Evolutionary conservation across 2,113 vertebrate species (phyloP).

Genomic region (Sula dactylatra): DNA sequence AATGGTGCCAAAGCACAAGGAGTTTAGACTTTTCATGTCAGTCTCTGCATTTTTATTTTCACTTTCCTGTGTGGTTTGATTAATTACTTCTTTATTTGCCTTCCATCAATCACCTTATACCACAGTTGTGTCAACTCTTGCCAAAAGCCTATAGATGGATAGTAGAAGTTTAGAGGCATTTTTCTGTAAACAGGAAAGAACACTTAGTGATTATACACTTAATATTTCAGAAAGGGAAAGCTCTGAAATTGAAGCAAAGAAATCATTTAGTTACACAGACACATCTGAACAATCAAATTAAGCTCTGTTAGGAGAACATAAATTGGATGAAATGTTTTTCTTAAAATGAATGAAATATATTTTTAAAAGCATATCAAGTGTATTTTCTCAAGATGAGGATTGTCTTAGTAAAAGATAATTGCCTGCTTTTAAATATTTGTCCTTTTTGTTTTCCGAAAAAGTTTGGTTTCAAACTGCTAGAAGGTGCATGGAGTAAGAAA

Average conservation of each 20-base stretch:
- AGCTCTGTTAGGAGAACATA: background rate
- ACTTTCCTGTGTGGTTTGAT: slow-evolving; percentile 65
- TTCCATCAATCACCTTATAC: slow-evolving; percentile 71
- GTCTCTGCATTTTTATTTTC: slow-evolving; percentile 48
- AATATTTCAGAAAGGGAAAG: slow-evolving; percentile 39
- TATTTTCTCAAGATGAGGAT: background rate
- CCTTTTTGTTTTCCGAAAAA: background rate
- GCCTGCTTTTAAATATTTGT: background rate
- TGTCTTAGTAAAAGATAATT: background rate
- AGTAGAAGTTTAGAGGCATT: slow-evolving; percentile 37
- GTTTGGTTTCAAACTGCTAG: background rate
- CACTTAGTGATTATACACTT: background rate
- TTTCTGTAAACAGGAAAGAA: slow-evolving; percentile 17
- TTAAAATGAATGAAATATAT: background rate
- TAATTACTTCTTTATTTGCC: slow-evolving; percentile 72
- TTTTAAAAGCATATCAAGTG: background rate
- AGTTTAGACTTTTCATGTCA: slow-evolving; percentile 64
- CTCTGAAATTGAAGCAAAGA: slow-evolving; percentile 30
- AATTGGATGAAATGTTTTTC: background rate
- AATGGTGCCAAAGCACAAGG: slow-evolving; percentile 56
- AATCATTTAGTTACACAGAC: background rate
- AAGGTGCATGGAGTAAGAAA: background rate
- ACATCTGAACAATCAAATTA: background rate
- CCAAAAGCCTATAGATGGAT: slow-evolving; percentile 51
- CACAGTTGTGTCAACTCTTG: slow-evolving; percentile 58